Base-by-base conservation (phyloP, 2,113 vertebrate species). In the Perccottus glenii region DNA sequence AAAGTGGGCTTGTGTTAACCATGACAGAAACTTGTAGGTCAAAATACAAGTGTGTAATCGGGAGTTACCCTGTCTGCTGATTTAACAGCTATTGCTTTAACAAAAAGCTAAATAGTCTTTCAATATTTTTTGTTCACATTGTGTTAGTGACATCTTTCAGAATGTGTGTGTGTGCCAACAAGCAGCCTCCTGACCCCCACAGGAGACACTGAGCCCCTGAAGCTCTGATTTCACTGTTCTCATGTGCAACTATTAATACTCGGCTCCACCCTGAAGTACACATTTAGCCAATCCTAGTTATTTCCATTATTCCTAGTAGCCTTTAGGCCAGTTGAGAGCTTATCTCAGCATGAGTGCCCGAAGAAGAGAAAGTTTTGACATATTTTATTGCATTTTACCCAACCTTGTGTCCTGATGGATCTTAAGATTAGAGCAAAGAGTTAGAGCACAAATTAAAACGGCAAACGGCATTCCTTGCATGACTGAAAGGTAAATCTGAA, bases 211-310 rank as follows among this genome's bases (percentile, higher is more conserved):
- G 43, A 11, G 40, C 73, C 72, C 77, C 60, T 52, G 5, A 38
- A 73, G 50, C 60, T 90, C 80, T 78, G 52, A 80, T 91, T 91
- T 89, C 89, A 87, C 60, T 64, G 68, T 60, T 85, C 76, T 75
- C 48, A 81, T 83, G 73, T 64, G 46, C 69, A 64, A 11, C 85
- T 90, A 89, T 90, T 88, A 91, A 91, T 91, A 90, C 64, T 67
- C 66, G 60, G 36, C 60, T 51, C 43, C n/a, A 36, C 12, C 48
- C 70, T 75, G 46, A 60, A 66, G 36, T 42, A 68, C 48, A 68
- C 67, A 45, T 19, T 40, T 52, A 59, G 64, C 77, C 81, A 77
- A 46, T 79, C 63, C 5, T 36, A 67, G 32, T 35, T 57, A 15
- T 50, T 50, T 14, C 49, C 84, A 55, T 70, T 74, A 77, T 74